These are phyloP conservation scores for Ariopsis seemanni DNA, from an alignment of 2,113 vertebrate genomes.

Conservation along the genomic window DNA sequence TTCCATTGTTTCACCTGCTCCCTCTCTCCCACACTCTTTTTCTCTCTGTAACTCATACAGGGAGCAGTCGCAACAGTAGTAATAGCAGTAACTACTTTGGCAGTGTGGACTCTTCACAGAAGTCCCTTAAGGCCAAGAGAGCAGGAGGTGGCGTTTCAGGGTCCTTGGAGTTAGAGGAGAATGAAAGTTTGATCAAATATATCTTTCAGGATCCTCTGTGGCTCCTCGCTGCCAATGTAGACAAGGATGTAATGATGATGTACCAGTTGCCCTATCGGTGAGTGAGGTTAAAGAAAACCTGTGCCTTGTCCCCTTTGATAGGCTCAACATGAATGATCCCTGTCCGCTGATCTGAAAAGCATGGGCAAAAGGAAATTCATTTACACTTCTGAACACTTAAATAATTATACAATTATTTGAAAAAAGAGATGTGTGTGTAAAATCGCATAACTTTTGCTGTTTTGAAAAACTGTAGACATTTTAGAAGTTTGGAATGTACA, in stretches of 20 bases:
- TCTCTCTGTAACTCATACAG: constrained; percentile 56
- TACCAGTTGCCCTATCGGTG: constrained; percentile 89
- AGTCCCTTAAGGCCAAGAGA: constrained; percentile 75
- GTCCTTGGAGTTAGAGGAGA: constrained; percentile 61
- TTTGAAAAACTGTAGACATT: background rate
- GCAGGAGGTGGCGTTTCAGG: constrained; percentile 42
- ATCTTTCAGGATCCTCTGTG: constrained; percentile 84
- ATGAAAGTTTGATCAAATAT: constrained; percentile 72
- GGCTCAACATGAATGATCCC: background rate
- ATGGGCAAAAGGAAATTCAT: background rate
- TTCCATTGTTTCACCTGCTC: background rate
- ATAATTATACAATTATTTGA: background rate
- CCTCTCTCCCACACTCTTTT: background rate
- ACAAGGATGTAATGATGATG: constrained; percentile 85
- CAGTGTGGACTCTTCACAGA: constrained; percentile 90
- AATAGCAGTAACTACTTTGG: constrained; percentile 92
- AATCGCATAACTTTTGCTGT: background rate
- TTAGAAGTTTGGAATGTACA: background rate
- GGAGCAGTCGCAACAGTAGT: constrained; percentile 80
- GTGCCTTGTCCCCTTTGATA: background rate
- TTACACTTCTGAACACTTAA: background rate
- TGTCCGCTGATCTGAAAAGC: background rate
- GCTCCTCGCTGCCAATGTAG: constrained; percentile 81
- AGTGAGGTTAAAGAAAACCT: constrained; percentile 49
- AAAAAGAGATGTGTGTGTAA: background rate